These are phyloP conservation scores for Miltochrista miniata DNA, from an alignment of 2,888 invertebrate genomes.

Conservation along the genomic window DNA sequence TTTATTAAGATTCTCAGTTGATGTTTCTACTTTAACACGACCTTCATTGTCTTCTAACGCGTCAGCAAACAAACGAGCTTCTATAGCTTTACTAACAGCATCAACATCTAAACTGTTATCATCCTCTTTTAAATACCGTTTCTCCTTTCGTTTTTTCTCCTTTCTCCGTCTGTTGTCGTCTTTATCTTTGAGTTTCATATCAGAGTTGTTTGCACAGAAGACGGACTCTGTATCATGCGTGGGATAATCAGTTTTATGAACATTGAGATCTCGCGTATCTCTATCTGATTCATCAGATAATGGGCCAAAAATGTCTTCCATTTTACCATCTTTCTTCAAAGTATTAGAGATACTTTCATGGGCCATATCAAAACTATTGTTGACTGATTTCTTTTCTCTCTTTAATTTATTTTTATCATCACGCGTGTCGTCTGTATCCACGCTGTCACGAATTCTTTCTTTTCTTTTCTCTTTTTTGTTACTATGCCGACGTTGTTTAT, in stretches of 20 bases:
- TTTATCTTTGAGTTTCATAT: constrained; percentile 67
- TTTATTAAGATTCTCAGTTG: constrained; percentile 34
- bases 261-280: constrained; percentile 46
- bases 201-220: constrained; percentile 38
- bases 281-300: constrained; percentile 88
- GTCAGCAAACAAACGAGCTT: constrained; percentile 90
- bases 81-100: constrained; percentile 91
- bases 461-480: constrained; percentile 85
- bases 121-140: constrained; percentile 85
- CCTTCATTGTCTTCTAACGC: constrained; percentile 78
- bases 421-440: constrained; percentile 71
- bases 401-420: constrained; percentile 84
- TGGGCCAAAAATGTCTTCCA: constrained; percentile 95
- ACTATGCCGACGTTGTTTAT: constrained; percentile 79
- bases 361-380: constrained; percentile 50
- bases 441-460: constrained; percentile 81
- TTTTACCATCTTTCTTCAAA: constrained; percentile 88
- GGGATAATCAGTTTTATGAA: constrained; percentile 54
- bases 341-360: constrained; percentile 55
- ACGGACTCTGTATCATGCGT: constrained; percentile 47
- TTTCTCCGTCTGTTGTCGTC: constrained; percentile 84
- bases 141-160: constrained; percentile 86
- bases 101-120: constrained; percentile 92
- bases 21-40: constrained; percentile 57
- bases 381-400: constrained; percentile 78